phyloP scores from a whole-genome alignment of 1,140 invertebrate genomes.

The Bombus waltoni region DNA sequence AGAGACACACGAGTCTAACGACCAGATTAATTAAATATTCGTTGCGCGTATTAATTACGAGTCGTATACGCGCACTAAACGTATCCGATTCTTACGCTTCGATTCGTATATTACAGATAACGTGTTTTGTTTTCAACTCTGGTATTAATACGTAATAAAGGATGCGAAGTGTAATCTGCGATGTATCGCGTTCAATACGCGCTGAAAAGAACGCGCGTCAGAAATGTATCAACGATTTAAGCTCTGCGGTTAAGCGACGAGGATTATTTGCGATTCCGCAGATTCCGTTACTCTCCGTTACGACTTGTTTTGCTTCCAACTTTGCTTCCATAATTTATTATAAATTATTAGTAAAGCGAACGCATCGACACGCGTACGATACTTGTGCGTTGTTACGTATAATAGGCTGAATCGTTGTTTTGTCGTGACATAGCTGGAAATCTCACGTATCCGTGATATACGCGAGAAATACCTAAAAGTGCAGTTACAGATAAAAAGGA shows the following conservation, averaged over 20 bases:
- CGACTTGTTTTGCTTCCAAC: not conserved
- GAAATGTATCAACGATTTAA: not conserved
- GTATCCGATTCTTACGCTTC: too few relatives aligned
- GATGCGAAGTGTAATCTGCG: not conserved
- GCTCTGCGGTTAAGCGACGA: not conserved
- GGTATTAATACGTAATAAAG: not conserved
- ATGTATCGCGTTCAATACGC: not conserved
- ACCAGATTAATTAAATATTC: not conserved
- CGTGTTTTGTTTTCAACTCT: not conserved
- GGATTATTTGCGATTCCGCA: not conserved
- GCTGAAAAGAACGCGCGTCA: not conserved
- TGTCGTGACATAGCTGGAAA: not conserved
- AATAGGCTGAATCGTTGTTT: not conserved
- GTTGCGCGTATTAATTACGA: not conserved
- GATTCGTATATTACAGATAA: not conserved
- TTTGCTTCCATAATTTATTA: slow-evolving; percentile 36
- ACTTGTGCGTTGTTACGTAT: not conserved
- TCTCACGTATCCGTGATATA: not conserved
- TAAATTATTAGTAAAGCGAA: slow-evolving; percentile 38
- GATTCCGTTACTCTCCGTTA: not conserved
- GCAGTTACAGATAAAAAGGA: not conserved
- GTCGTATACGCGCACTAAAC: too few relatives aligned
- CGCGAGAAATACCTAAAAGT: not conserved
- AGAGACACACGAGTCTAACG: fast-evolving
- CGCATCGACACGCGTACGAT: not conserved